Base-by-base conservation (phyloP, 2,888 invertebrate species). In the Cotesia congregata region DNA sequence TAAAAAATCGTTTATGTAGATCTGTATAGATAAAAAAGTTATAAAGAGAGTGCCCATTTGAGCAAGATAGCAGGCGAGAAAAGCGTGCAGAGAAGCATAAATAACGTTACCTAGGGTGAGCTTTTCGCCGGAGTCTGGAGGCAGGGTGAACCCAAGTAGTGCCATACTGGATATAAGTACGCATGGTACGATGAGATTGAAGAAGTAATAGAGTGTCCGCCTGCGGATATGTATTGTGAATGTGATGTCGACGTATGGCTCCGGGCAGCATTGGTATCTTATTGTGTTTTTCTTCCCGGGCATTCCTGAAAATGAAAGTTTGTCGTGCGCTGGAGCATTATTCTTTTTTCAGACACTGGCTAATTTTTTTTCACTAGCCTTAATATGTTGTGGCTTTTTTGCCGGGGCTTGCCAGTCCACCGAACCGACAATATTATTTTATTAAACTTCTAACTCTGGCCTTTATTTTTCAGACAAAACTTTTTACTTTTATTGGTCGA, bases 131-230 rank as follows among this genome's bases (percentile, higher is more conserved):
- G 97, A 97, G 90, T 99, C 99, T 79, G 98, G 98, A 82, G 99
- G 99, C 89, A 99, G 92, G 83, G 98, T 97, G 92, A 99, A 99
- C 83, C 98, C 98, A 87, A 99, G 93, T 84, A 99, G 94, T 84
- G 98, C 98, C 97, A 99, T 98, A 84, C 98, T 97, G 81, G 98
- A 97, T 90, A 99, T 99, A 88, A 99, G 94, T 88, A 99, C 97
- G 90, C 98, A 98, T 84, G 99, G 99, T 88, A 99, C 97, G 91
- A 99, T 98, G 91, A 99, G 94, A 92, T 99, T 99, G 94, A 99
- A 98, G 92, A 98, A 98, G 92, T 99, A 99, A 93, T 98, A 99
- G 86, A 99, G 93, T 71, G 98, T 98, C 87, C 98, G 93, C 89
- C 99, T 93, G 84, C 98, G 93, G 87, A 99, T 97, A 92, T 96